phyloP scores from a whole-genome alignment of 2,113 vertebrate species.

The Parus major region DNA sequence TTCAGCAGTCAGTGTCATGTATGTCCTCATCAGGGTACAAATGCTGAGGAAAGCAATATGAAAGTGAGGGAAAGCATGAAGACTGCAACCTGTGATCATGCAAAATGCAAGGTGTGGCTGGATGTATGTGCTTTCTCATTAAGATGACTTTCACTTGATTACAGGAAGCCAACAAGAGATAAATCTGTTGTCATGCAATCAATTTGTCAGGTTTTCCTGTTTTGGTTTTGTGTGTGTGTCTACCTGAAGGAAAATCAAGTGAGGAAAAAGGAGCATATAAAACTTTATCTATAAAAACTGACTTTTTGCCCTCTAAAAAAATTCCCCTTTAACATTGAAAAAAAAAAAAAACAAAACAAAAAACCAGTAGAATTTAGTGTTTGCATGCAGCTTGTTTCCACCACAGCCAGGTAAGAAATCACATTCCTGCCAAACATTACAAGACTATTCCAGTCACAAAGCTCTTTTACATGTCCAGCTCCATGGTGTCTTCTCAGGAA shows the following conservation, averaged over 20 bases:
- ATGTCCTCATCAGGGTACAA: not conserved
- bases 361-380: not conserved
- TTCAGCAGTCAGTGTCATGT: not conserved
- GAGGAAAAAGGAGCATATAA: not conserved
- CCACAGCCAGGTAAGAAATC: not conserved
- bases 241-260: not conserved
- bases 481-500: not conserved
- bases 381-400: not conserved
- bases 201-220: not conserved
- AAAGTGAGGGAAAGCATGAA: not conserved
- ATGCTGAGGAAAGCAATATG: not conserved
- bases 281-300: not conserved
- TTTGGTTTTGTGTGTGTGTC: not conserved
- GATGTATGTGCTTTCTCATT: not conserved
- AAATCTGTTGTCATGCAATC: not conserved
- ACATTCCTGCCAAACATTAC: not conserved
- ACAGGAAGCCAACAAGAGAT: not conserved
- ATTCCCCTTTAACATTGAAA: not conserved
- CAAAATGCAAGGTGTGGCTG: slow-evolving; percentile 11
- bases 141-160: not conserved
- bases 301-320: not conserved
- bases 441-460: not conserved
- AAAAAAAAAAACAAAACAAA: not conserved
- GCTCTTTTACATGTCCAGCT: not conserved
- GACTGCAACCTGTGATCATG: not conserved